Base-by-base conservation (phyloP, 2,888 invertebrate species). In the Quadriops clusia region DNA sequence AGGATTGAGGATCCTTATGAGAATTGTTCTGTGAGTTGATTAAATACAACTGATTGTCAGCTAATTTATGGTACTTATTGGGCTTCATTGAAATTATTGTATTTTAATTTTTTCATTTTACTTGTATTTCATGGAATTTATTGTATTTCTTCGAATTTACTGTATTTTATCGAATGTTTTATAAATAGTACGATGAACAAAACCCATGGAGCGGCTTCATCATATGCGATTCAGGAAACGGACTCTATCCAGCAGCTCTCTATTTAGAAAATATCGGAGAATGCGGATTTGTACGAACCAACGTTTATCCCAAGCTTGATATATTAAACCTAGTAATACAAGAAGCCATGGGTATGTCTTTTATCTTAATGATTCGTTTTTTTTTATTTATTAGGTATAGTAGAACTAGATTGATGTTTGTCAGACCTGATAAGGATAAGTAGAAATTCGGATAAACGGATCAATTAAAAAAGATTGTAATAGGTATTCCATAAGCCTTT, bases 221-320 rank as follows among this genome's bases (percentile, higher is more conserved):
- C 9, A 72, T 73, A 21, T 85, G 84, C 46, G 70, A 72, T 23
- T 65, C 71, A 6, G 61, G 64, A 4, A 53, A 54, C 6, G 78
- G 76, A 11, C 84, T 83, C 82, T 77, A 74, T 52, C 80, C 82
- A 0, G 68, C 72, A 3, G 78, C 79, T 1, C 63, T 77, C 5
- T 83, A 74, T 46, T 60, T 37, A 24, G 72, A 73, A 32, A 61
- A 64, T 22, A 60, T 65, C 42, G 70, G 73, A 5, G 33, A 61
- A 31, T 77, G 76, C 43, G 69, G 67, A 3, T 61, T 73, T 25
- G 49, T 52, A 20, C 53, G 55, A 8, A 54, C 45, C 4, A 61
- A 63, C 30, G 50, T 60, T 16, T 66, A 68, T 12, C 66, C 65
- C 8, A 68, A 68, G 33, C 64, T 78, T 26, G 67, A 67, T 36